Evolutionary conservation across 2,113 vertebrate species (phyloP).

Genomic region (Mesitornis unicolor): DNA sequence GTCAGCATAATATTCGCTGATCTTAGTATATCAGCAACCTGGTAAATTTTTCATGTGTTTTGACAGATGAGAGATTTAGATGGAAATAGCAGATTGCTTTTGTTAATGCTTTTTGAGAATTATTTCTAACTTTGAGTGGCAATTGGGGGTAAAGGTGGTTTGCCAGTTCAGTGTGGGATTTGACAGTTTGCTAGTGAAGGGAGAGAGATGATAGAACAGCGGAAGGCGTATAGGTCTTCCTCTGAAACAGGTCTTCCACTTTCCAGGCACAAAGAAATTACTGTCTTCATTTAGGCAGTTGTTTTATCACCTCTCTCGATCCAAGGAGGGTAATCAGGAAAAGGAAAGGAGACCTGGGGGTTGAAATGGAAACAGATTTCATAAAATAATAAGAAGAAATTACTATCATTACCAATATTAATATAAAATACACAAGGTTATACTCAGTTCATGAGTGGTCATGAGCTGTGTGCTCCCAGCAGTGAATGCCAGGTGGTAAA

Average conservation of each 20-base stretch:
- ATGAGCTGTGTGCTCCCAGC: too few relatives aligned
- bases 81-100: slow-evolving; percentile 38
- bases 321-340: too few relatives aligned
- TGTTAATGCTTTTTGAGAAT: slow-evolving; percentile 40
- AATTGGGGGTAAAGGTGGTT: slow-evolving; percentile 4
- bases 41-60: slow-evolving; percentile 20
- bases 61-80: slow-evolving; percentile 25
- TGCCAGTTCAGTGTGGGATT: background rate
- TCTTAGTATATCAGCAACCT: background rate
- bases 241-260: background rate
- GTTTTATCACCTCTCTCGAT: too few relatives aligned
- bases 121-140: slow-evolving; percentile 16
- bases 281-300: too few relatives aligned
- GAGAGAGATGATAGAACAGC: background rate
- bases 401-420: too few relatives aligned
- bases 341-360: too few relatives aligned
- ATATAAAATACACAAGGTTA: too few relatives aligned
- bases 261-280: background rate
- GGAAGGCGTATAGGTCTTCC: background rate
- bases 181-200: background rate
- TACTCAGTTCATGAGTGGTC: too few relatives aligned
- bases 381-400: too few relatives aligned
- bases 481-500: too few relatives aligned
- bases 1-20: slow-evolving; percentile 12
- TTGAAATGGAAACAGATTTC: too few relatives aligned